A percentile compares a stretch with the other conserved stretches of the same genome.
phyloP scores from a whole-genome alignment of 2,888 invertebrate genomes.

The Dynastes maya region DNA sequence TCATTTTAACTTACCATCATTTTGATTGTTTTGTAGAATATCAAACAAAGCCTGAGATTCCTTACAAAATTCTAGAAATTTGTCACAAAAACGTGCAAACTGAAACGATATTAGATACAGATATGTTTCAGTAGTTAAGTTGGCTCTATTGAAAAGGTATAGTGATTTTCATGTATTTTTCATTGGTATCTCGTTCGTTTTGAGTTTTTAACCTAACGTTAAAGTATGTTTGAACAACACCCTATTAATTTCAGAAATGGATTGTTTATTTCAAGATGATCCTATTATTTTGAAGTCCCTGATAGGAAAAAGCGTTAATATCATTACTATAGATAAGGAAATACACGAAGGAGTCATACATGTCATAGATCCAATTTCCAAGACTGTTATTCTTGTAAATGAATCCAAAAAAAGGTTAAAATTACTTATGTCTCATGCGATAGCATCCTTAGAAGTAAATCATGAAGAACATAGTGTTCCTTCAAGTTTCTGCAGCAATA shows the following conservation, averaged over 20 bases:
- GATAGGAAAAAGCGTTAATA: constrained; percentile 62
- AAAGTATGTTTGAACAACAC: not conserved
- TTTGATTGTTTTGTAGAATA: constrained; percentile 29
- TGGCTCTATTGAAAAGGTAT: not conserved
- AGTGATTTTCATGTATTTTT: too few relatives aligned
- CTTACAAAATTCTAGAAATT: constrained; percentile 47
- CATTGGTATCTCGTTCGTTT: too few relatives aligned
- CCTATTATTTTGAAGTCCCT: constrained; percentile 59
- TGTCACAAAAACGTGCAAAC: constrained; percentile 47
- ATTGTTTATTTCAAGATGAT: constrained; percentile 29
- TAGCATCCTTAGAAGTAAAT: constrained; percentile 60
- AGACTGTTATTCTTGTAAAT: constrained; percentile 63
- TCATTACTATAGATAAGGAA: constrained; percentile 61
- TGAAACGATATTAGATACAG: constrained; percentile 30
- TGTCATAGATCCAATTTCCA: constrained; percentile 66
- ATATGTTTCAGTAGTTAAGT: not conserved
- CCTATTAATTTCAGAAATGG: constrained; percentile 20
- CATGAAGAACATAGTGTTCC: constrained; percentile 56
- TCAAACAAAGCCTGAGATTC: constrained; percentile 42
- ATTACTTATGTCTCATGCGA: constrained; percentile 59
- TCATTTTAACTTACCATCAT: constrained; percentile 50
- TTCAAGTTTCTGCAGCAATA: constrained; percentile 46
- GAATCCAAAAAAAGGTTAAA: constrained; percentile 51
- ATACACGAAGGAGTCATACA: constrained; percentile 62
- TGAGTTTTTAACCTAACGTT: not conserved